phyloP scores from a whole-genome alignment of 2,888 invertebrate species.

The Autographa pulchrina region DNA sequence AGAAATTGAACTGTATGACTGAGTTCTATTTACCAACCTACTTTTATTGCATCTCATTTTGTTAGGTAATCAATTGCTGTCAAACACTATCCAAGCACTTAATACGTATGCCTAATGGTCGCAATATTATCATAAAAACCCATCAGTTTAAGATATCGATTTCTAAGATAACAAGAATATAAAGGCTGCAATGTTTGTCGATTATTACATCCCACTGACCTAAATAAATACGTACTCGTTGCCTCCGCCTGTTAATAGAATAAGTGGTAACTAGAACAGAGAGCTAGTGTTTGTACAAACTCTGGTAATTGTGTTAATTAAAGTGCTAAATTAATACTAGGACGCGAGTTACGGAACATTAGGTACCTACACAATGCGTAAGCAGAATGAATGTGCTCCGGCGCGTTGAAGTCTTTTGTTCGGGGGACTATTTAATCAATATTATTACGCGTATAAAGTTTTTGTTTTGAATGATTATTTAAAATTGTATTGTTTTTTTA shows the following conservation, averaged over 20 bases:
- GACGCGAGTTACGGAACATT: conserved; percentile 50
- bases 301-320: conserved; percentile 70
- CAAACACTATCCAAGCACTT: conserved; percentile 38
- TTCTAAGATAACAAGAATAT: conserved; percentile 41
- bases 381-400: neutral
- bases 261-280: conserved; percentile 61
- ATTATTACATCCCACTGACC: conserved; percentile 45
- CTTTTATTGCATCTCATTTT: conserved; percentile 45
- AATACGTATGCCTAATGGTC: conserved; percentile 35
- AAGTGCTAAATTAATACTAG: conserved; percentile 65
- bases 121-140: neutral
- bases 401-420: conserved; percentile 62
- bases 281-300: conserved; percentile 54
- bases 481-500: neutral
- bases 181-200: conserved; percentile 33
- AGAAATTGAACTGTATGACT: conserved; percentile 57
- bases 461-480: neutral
- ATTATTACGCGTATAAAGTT: neutral
- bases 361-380: conserved; percentile 18
- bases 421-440: conserved; percentile 6
- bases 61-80: conserved; percentile 58
- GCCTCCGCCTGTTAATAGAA: conserved; percentile 47
- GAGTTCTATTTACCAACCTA: conserved; percentile 58
- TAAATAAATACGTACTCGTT: conserved; percentile 48
- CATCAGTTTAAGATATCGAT: conserved; percentile 21